These are phyloP conservation scores for Hydropsyche betteni DNA, from an alignment of 2,888 invertebrate species.

Conservation along the genomic window DNA sequence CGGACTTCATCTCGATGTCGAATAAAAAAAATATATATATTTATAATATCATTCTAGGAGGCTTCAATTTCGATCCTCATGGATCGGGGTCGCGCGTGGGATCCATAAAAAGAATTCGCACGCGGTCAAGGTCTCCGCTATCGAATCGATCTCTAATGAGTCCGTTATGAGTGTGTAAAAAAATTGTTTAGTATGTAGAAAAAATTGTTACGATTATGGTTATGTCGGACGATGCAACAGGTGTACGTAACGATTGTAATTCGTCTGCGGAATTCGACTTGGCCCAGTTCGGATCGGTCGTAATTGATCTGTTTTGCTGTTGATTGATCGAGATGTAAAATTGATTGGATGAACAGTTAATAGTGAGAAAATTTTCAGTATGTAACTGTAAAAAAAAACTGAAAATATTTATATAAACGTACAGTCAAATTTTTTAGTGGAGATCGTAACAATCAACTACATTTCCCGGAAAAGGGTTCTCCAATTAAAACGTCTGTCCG, in stretches of 20 bases:
- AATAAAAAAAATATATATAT: no score
- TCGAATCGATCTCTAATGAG: slow-evolving; percentile 21
- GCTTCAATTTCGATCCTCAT: not conserved
- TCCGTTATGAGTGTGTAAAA: not conserved
- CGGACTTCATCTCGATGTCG: slow-evolving; percentile 22
- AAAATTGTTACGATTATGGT: slow-evolving; percentile 11
- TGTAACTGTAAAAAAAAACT: no score
- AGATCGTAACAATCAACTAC: no score
- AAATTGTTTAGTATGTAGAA: slow-evolving; percentile 3
- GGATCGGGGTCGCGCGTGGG: not conserved
- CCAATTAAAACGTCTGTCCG: slow-evolving; percentile 10
- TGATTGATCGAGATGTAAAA: no score
- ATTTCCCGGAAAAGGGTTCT: not conserved
- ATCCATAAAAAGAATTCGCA: not conserved
- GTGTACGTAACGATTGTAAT: slow-evolving; percentile 1
- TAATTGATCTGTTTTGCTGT: no score
- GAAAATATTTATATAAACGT: no score
- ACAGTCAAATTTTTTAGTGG: no score
- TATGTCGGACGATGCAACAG: slow-evolving; percentile 20
- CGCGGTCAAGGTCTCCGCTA: slow-evolving; percentile 20
- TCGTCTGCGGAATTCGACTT: no score
- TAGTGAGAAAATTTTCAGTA: no score
- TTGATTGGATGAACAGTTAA: no score
- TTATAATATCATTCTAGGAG: not conserved
- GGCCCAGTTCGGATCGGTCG: no score